Evolutionary conservation across 2,797 vertebrate species (phyloP).

Genomic region (Epinephelus malabaricus): DNA sequence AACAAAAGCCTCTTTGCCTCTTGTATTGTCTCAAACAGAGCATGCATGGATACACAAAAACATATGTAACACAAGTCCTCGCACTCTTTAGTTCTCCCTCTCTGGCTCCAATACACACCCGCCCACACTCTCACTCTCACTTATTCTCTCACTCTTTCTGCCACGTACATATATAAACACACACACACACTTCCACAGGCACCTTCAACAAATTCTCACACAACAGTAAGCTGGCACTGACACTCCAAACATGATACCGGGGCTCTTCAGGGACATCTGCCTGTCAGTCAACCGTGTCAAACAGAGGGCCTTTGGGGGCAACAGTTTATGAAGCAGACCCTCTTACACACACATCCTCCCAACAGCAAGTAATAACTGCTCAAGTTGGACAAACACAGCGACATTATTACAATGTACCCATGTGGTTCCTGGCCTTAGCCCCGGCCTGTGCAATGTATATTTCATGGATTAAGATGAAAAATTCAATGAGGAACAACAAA

Average conservation of each 20-base stretch:
- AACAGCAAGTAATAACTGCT: conserved; percentile 56
- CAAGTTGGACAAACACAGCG: conserved; percentile 66
- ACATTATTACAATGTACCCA: conserved; percentile 64
- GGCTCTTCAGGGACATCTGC: conserved; percentile 71
- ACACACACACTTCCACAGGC: conserved; percentile 23
- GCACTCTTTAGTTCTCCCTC: conserved; percentile 19
- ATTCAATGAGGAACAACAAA: conserved; percentile 79
- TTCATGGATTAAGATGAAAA: conserved; percentile 81
- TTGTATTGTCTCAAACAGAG: conserved; percentile 36
- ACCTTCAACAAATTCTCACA: conserved; percentile 66
- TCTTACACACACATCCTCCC: conserved; percentile 9
- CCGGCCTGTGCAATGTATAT: conserved; percentile 69
- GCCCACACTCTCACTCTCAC: conserved; percentile 18
- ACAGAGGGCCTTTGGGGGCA: conserved; percentile 38
- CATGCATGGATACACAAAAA: conserved; percentile 64
- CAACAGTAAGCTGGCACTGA: conserved; percentile 46
- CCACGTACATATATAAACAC: conserved; percentile 23
- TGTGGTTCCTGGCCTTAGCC: conserved; percentile 56
- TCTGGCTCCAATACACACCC: conserved; percentile 18
- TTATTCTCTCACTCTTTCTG: conserved; percentile 23
- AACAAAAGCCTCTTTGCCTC: conserved; percentile 67
- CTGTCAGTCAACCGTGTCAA: conserved; percentile 75
- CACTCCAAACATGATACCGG: conserved; percentile 72
- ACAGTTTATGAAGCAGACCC: conserved; percentile 36
- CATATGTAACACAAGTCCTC: conserved; percentile 58